Base-by-base conservation (phyloP, 2,113 vertebrate species). In the Syngnathus floridae region DNA sequence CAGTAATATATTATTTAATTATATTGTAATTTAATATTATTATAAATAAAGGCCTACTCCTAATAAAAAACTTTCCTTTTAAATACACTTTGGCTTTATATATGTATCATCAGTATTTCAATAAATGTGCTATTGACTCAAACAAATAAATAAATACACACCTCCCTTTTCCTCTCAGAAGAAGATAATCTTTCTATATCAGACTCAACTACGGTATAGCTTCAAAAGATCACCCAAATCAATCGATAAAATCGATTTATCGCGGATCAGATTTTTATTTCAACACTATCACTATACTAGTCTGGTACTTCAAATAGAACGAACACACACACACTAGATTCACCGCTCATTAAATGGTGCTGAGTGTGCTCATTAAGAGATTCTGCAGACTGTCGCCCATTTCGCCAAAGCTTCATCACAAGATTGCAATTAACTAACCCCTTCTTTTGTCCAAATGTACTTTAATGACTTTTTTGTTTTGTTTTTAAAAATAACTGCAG, bases 331-430 rank as follows among this genome's bases (percentile, higher is more conserved):
- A 65, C 35, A 46, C 38, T 9, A 40, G 1, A 22, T 61, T 76
- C 63, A 67, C 73, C 65, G 66, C 76, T 83, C 64, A 62, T 66
- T 81, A 72, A 82, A 78, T 67, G 69, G 61, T 80, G 84, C 84
- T 86, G 86, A 89, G 75, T 73, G 55, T 54, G 81, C 86, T 86
- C 26, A 14, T 81, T 82, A 70, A 8, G 48, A 67, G 72, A 83
- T 84, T 81, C 81, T 83, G 79, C 84, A 74, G 75, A 81, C 70
- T 61, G 54, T 65, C 63, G 63, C 56, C 72, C 75, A 43, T 75
- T 86, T 71, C 62, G 70, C 65, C 41, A 71, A 64, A 72, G 36
- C 62, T 64, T 79, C 41, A 76, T 82, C 54, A 72, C 75, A 63
- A 73, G 71, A 77, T 65, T 11, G 62, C 54, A 61, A 84, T 78